Percentiles rank a stretch among this genome's conserved stretches.
phyloP scores from a whole-genome alignment of 2,888 invertebrate species.

The Ophion obscuratus region DNA sequence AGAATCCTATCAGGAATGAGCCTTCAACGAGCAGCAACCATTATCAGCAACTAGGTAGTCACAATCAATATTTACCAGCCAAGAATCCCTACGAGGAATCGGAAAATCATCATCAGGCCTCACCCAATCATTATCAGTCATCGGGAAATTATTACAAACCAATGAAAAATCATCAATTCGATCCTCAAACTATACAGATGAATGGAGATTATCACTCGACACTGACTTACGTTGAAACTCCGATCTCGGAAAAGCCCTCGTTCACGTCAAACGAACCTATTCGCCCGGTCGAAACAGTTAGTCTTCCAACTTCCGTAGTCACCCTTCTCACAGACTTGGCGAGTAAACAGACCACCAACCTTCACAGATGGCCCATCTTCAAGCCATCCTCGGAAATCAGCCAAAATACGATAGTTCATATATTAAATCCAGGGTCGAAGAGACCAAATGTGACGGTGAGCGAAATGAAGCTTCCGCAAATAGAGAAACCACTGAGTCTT shows the following conservation, averaged over 20 bases:
- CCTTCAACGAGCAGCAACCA: slow-evolving; percentile 3
- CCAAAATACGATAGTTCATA: slow-evolving; percentile 80
- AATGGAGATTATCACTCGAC: slow-evolving; percentile 21
- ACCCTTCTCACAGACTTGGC: slow-evolving; percentile 55
- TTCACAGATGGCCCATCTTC: slow-evolving; percentile 59
- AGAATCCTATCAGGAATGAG: slow-evolving; percentile 12
- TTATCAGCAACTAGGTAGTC: slow-evolving; percentile 7
- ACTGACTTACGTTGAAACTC: slow-evolving; percentile 20
- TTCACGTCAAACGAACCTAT: neutral
- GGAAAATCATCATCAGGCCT: neutral
- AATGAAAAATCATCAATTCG: slow-evolving; percentile 31
- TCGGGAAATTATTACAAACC: neutral
- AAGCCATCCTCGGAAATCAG: slow-evolving; percentile 75
- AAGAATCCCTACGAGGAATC: neutral
- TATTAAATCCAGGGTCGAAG: slow-evolving; percentile 74
- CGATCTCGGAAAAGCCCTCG: neutral
- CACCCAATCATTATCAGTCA: slow-evolving; percentile 1
- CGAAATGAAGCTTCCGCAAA: slow-evolving; percentile 61
- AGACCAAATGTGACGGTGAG: slow-evolving; percentile 74
- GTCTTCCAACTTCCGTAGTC: slow-evolving; percentile 57
- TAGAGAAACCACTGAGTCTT: slow-evolving; percentile 6
- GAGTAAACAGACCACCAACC: slow-evolving; percentile 42
- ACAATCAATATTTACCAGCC: slow-evolving; percentile 7
- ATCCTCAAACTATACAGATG: slow-evolving; percentile 12
- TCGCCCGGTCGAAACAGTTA: slow-evolving; percentile 53